Percentiles rank a stretch among this genome's conserved stretches.
Evolutionary conservation across 2,113 vertebrate genomes (phyloP).

Genomic region (Tenrec ecaudatus): DNA sequence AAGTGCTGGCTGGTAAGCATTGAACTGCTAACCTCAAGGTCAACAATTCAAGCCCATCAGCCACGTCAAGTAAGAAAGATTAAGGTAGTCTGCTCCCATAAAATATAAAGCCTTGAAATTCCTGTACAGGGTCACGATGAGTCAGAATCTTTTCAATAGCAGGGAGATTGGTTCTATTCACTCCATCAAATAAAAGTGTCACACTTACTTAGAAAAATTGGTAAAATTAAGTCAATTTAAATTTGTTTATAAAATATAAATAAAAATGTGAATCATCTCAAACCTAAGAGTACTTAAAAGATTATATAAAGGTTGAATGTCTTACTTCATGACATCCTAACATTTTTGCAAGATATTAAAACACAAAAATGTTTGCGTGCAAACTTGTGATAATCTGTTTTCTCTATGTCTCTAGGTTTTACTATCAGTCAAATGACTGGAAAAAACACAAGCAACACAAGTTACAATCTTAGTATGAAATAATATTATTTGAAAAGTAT

Average conservation of each 20-base stretch:
- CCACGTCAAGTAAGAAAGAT: too few species aligned
- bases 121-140: too few species aligned
- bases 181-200: too few species aligned
- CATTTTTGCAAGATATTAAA: slow-evolving; percentile 21
- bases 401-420: background rate
- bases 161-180: too few species aligned
- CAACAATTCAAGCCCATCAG: too few species aligned
- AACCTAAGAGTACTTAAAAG: background rate
- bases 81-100: too few species aligned
- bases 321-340: background rate
- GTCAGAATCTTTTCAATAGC: too few species aligned
- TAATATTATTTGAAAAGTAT: slow-evolving; percentile 45
- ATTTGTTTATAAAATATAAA: slow-evolving; percentile 11
- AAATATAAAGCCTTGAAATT: too few species aligned
- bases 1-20: background rate
- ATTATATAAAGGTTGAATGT: slow-evolving; percentile 3
- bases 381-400: background rate
- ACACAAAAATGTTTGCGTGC: background rate
- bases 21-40: too few species aligned
- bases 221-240: slow-evolving; percentile 16
- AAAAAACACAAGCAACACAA: slow-evolving; percentile 1
- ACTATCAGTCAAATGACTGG: background rate
- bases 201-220: slow-evolving; percentile 29
- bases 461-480: slow-evolving; percentile 31
- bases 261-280: background rate